phyloP scores from a whole-genome alignment of 2,888 invertebrate genomes.

The Limnephilus marmoratus region DNA sequence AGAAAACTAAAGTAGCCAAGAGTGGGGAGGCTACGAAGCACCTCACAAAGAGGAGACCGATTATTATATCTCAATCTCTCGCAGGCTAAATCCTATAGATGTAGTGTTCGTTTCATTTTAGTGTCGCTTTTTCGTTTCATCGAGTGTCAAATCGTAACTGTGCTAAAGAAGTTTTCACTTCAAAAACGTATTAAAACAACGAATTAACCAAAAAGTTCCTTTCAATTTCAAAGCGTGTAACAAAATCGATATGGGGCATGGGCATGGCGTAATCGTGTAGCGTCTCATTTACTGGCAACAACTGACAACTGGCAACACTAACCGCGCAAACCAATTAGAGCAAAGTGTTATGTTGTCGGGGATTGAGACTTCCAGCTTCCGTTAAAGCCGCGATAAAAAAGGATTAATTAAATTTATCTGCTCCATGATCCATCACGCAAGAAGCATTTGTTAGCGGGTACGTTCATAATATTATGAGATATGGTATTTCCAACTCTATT shows the following conservation, averaged over 20 bases:
- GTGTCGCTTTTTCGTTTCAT: too few species aligned
- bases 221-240: neutral
- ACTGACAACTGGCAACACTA: neutral
- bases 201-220: neutral
- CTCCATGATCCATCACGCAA: neutral
- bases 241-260: neutral
- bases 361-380: neutral
- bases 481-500: neutral
- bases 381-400: neutral
- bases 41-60: too few species aligned
- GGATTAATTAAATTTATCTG: neutral
- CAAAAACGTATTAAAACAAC: too few species aligned
- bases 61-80: too few species aligned
- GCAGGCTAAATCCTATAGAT: too few species aligned
- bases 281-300: neutral
- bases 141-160: too few species aligned
- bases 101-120: too few species aligned
- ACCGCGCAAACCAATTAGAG: neutral
- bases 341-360: neutral
- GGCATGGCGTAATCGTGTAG: neutral
- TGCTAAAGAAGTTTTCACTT: too few species aligned
- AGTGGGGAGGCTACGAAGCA: too few species aligned
- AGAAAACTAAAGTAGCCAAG: too few species aligned
- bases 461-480: neutral
- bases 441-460: neutral